phyloP scores from a whole-genome alignment of 2,888 invertebrate species.

The Mactromeris polynyma region DNA sequence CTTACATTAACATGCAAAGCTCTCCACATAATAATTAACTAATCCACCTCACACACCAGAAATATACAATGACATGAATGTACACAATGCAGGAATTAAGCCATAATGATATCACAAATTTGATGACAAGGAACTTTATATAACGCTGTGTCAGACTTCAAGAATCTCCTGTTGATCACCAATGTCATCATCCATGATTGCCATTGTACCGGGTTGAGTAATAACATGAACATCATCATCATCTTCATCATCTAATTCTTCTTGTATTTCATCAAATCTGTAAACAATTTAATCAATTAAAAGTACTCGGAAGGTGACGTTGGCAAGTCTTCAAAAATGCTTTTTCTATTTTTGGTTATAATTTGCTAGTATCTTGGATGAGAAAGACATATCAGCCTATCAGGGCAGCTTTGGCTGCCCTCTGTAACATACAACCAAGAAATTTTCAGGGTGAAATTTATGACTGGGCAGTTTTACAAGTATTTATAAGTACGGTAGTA shows the following conservation, averaged over 20 bases:
- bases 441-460: no score
- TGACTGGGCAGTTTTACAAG: no score
- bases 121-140: neutral
- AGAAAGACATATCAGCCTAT: no score
- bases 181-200: constrained; percentile 61
- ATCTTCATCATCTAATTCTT: constrained; percentile 77
- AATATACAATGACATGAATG: neutral
- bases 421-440: no score
- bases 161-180: constrained; percentile 71
- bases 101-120: constrained; percentile 12
- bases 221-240: constrained; percentile 67
- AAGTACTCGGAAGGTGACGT: no score
- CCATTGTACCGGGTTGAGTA: constrained; percentile 65
- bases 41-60: neutral
- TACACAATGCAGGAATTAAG: neutral
- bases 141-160: constrained; percentile 53
- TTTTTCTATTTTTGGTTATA: no score
- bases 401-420: no score
- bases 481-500: no score
- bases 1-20: neutral
- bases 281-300: neutral
- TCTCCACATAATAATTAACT: neutral
- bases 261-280: constrained; percentile 80
- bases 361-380: no score
- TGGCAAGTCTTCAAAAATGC: no score